phyloP scores from a whole-genome alignment of 2,797 vertebrate species.

The Meriones psammophilus region DNA sequence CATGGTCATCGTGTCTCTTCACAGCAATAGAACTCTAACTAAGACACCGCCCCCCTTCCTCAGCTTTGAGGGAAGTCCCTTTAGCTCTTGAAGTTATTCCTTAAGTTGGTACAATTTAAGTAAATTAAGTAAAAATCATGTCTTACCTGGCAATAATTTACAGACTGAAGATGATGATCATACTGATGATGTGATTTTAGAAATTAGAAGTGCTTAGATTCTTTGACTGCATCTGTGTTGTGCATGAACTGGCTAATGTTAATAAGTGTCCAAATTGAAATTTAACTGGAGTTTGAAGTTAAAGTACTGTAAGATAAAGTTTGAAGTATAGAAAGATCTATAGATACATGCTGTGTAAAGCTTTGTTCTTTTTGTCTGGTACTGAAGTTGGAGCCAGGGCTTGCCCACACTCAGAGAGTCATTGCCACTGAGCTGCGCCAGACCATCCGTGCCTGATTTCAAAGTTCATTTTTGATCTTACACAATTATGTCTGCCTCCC shows the following conservation, averaged over 20 bases:
- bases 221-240: background rate
- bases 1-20: background rate
- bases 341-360: background rate
- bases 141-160: conserved; percentile 8
- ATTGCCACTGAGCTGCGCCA: background rate
- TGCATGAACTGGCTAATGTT: background rate
- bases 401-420: background rate
- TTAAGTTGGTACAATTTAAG: conserved; percentile 35
- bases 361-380: background rate
- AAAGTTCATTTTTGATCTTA: background rate
- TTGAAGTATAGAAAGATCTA: conserved; percentile 39
- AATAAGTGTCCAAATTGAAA: background rate
- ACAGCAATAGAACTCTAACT: background rate
- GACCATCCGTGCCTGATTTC: background rate
- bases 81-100: background rate
- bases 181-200: background rate
- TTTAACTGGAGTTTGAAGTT: background rate
- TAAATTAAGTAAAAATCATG: background rate
- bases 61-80: background rate
- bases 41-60: background rate
- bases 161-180: background rate
- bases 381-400: background rate
- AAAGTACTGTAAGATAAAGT: background rate
- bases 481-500: background rate
- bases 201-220: background rate